Evolutionary conservation across 2,888 invertebrate genomes (phyloP), one percentile per base, ranked within the genome.

Genomic region (Scaeva pyrastri): DNA sequence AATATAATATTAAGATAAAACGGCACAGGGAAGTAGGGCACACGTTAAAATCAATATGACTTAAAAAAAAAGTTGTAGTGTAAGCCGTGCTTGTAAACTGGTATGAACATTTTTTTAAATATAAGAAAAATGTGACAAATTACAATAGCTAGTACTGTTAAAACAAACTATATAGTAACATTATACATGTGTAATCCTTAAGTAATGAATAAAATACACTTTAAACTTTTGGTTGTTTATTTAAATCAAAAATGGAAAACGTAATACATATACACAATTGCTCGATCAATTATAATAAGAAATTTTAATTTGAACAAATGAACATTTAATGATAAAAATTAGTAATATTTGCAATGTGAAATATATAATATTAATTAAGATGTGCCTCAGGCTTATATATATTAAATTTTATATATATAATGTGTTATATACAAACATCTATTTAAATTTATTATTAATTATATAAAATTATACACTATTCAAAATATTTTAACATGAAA

Each of bases 371-470:
- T 66, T 66, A 50, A 68, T 68, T 39, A 86, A 74, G 56, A 78
- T 81, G 86, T 86, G 86, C 86, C 86, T 81, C 86, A 78, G 86
- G 86, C 86, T 86, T 78, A 78, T 86, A 86, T 82, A 82, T 82
- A 82, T 74, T 78, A 82, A 70, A 86, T 86, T 86, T 86, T 81
- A 81, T 86, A 86, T 85, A 85, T 81, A 81, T 71, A 81, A 81
- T 78, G 74, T 64, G 77, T 86, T 82, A 81, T 86, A 86, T 83
- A 87, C 87, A 83, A 87, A 83, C 83, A 83, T 85, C 80, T 85
- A 80, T 83, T 75, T 43, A 87, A 87, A 78, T 86, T 82, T 86
- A 82, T 82, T 77, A 76, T 76, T 81, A 85, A 68, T 52, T 77
- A 81, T 81, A 82, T 82, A 82, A 77, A 83, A 75, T 72, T 87